A percentile compares a stretch with the other conserved stretches of the same genome.
phyloP scores from a whole-genome alignment of 2,888 invertebrate species.

The Philaethria dido region DNA sequence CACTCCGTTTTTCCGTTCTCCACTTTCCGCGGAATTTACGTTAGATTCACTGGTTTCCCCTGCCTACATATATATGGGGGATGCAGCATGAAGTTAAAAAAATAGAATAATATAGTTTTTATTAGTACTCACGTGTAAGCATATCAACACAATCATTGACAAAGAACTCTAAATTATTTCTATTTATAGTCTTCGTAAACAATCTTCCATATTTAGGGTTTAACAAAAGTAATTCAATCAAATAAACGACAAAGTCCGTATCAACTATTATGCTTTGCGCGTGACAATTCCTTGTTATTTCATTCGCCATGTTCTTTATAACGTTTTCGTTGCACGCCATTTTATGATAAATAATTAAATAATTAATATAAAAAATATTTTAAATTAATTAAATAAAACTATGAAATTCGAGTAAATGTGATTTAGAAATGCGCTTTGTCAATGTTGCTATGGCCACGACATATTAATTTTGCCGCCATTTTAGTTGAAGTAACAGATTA shows the following conservation, averaged over 20 bases:
- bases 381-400: not conserved
- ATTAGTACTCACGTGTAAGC: slow-evolving; percentile 67
- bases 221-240: slow-evolving; percentile 79
- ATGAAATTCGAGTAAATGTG: slow-evolving; percentile 23
- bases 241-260: slow-evolving; percentile 78
- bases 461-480: slow-evolving; percentile 13
- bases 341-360: slow-evolving; percentile 7
- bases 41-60: too few species aligned
- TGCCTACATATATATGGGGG: too few species aligned
- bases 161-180: slow-evolving; percentile 79
- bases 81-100: too few species aligned
- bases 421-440: slow-evolving; percentile 29
- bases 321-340: slow-evolving; percentile 79
- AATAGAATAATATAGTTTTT: too few species aligned
- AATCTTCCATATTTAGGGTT: slow-evolving; percentile 83
- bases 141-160: slow-evolving; percentile 78
- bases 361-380: not conserved
- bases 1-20: too few species aligned
- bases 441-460: slow-evolving; percentile 43
- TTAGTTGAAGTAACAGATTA: not conserved
- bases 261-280: slow-evolving; percentile 67
- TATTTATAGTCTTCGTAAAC: slow-evolving; percentile 70
- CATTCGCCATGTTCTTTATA: slow-evolving; percentile 83
- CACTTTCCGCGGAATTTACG: too few species aligned
- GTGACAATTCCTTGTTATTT: slow-evolving; percentile 82